Percentiles rank a stretch among this genome's conserved stretches.
Conservation (phyloP, 2,113 vertebrate genomes). For the Sula dactylatra region DNA sequence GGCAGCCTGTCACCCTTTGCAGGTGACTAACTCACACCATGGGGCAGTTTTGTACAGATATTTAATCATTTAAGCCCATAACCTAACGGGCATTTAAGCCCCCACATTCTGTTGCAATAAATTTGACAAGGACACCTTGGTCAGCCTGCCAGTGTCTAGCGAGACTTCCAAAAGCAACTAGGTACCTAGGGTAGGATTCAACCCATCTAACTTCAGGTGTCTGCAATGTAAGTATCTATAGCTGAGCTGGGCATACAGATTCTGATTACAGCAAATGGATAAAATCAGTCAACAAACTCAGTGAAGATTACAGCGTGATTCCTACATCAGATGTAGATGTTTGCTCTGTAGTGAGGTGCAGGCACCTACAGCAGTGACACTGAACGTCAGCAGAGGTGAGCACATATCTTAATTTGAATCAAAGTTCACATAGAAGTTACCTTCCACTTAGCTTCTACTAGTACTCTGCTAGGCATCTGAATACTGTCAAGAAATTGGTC, state of each 20-base stretch:
- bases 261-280: background rate
- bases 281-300: background rate
- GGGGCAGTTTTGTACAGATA: background rate
- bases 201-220: background rate
- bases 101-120: background rate
- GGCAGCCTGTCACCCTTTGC: background rate
- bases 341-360: background rate
- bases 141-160: background rate
- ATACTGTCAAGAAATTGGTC: background rate
- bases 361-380: background rate
- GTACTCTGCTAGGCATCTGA: background rate
- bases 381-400: background rate
- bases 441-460: background rate
- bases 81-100: background rate
- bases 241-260: background rate
- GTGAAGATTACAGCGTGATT: background rate
- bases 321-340: fast-evolving
- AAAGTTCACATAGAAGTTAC: background rate
- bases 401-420: background rate
- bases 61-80: background rate
- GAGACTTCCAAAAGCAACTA: background rate
- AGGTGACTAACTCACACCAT: background rate
- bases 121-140: background rate
- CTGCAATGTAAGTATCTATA: background rate
- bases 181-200: background rate